Conservation (phyloP, 2,888 invertebrate genomes). For the Hyposoter dolosus region DNA sequence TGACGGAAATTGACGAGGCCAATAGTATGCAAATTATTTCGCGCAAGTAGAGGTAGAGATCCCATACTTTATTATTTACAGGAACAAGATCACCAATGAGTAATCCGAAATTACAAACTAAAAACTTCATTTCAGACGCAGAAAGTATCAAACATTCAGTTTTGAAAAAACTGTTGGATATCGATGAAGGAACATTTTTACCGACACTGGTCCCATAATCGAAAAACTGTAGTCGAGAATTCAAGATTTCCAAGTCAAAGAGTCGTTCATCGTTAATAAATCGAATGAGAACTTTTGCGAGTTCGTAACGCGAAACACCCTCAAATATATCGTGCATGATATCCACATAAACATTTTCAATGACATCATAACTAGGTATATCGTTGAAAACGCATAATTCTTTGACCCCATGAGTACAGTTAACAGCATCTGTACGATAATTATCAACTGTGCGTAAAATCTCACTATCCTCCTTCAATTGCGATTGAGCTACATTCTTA, state of each 20-base stretch:
- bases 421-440: not conserved
- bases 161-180: constrained; percentile 14
- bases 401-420: not conserved
- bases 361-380: constrained; percentile 50
- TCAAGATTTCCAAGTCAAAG: constrained; percentile 62
- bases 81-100: constrained; percentile 67
- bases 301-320: constrained; percentile 63
- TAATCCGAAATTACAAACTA: constrained; percentile 63
- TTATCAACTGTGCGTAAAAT: constrained; percentile 20
- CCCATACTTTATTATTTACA: constrained; percentile 55
- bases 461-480: not conserved
- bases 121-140: constrained; percentile 65
- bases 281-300: constrained; percentile 60
- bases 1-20: not conserved
- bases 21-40: constrained; percentile 36
- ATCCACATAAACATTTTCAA: constrained; percentile 61
- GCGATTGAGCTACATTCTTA: constrained; percentile 8
- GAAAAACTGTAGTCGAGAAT: constrained; percentile 60
- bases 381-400: constrained; percentile 35
- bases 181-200: constrained; percentile 53
- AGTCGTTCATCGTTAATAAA: constrained; percentile 46
- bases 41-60: constrained; percentile 49
- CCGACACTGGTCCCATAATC: constrained; percentile 24
- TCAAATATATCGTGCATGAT: constrained; percentile 68
- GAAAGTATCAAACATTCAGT: constrained; percentile 60